Conservation (phyloP, 2,113 vertebrate genomes). For the Anoura caudifer region DNA sequence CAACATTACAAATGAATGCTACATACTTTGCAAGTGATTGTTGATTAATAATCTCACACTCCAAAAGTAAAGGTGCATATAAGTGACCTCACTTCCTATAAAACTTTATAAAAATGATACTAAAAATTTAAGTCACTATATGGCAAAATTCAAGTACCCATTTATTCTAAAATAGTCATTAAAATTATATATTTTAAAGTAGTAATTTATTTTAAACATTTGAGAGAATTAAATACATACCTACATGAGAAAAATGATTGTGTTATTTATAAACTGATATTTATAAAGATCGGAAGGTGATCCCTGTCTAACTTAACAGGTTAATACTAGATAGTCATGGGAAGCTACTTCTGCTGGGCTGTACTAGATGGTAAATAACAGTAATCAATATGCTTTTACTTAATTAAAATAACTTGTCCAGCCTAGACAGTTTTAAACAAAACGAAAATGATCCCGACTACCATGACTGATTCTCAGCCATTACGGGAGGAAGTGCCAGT, state of each 20-base stretch:
- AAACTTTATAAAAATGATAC: not conserved
- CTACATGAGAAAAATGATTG: not conserved
- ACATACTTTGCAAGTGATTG: not conserved
- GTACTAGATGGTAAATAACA: not conserved
- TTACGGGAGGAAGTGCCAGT: not conserved
- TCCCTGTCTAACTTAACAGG: not conserved
- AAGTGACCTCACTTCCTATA: not conserved
- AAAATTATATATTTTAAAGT: not conserved
- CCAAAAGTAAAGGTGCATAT: not conserved
- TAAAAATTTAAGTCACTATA: not conserved
- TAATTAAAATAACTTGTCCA: not conserved
- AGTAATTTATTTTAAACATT: not conserved
- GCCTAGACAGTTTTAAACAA: not conserved
- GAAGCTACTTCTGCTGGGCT: not conserved
- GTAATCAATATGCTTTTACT: not conserved
- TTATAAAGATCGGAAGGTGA: not conserved
- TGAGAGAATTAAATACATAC: not conserved
- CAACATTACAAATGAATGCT: not conserved
- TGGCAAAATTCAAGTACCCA: not conserved
- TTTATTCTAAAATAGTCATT: not conserved
- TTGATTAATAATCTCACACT: not conserved
- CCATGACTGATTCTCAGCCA: not conserved
- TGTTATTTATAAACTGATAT: not conserved
- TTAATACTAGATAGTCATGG: not conserved
- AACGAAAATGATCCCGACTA: not conserved